Base-by-base conservation (phyloP, 1,140 invertebrate species). In the Trachymyrmex septentrionalis region DNA sequence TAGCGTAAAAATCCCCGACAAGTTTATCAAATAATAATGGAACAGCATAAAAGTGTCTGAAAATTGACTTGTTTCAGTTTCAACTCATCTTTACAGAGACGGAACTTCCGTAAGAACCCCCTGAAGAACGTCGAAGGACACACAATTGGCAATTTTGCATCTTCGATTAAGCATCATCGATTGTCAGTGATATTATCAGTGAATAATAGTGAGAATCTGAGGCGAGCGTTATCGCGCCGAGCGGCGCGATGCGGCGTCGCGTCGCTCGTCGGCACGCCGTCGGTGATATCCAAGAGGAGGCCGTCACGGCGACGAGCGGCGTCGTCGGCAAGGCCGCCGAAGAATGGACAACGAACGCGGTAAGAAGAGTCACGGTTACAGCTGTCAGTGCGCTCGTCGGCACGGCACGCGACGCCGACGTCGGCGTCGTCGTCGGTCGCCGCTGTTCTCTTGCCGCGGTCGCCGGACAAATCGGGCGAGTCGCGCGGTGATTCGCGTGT, bases 381-480 rank as follows among this genome's bases (percentile, higher is more conserved):
- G 19, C 77, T 76, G 63, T 86, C 64, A 86, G 73, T 67, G 55
- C 38, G 24, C 12, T 44, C 24, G 80, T 73, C 38, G 80, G 19
- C 80, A 69, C 55, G 80, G 30, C 55, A 38, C 55, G 80, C 80
- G 80, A 84, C 80, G 80, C 69, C 80, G 80, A 61, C 84, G 61
- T 59, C 75, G 76, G 63, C 73, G 63, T 86, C 84, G 84, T 67
- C 73, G 84, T 44, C 24, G 57, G 5, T 16, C 69, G 69, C 27
- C 53, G 78, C 27, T 24, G 67, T 9, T 44, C 24, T 7, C 30
- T 72, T 30, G 0, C 78, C 53, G 24, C 67, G 67, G 38, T 53
- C 55, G 69, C 44, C 55, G 69, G 55, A 27, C 67, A 38, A 14
- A 21, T 12, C 77, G 61, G 30, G 34, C 48, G 53, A 67, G 14